Percentiles rank a stretch among this genome's conserved stretches.
Conservation (phyloP, 2,797 vertebrate genomes). For the Amazonetta brasiliensis region DNA sequence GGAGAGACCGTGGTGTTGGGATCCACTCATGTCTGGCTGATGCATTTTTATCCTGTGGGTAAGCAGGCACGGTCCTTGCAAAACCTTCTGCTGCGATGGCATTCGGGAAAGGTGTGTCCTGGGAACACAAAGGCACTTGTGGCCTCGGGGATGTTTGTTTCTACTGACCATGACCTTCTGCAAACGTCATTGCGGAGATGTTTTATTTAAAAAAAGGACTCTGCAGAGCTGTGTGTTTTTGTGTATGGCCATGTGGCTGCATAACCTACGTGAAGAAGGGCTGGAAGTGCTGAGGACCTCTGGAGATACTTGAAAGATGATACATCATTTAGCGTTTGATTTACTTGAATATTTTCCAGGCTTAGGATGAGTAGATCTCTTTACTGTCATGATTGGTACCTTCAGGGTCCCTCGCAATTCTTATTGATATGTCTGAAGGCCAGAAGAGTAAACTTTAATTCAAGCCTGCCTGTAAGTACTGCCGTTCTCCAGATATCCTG, state of each 20-base stretch:
- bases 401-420: not conserved
- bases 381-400: not conserved
- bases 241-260: not conserved
- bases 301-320: not conserved
- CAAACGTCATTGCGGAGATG: not conserved
- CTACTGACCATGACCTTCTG: not conserved
- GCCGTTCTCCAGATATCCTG: no score
- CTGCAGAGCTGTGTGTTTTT: not conserved
- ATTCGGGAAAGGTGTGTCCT: not conserved
- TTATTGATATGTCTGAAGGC: not conserved
- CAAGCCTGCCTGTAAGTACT: not conserved
- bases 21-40: not conserved
- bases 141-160: not conserved
- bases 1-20: not conserved
- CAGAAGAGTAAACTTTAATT: not conserved
- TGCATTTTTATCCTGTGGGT: not conserved
- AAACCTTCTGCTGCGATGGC: not conserved
- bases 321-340: not conserved
- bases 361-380: not conserved
- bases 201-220: not conserved
- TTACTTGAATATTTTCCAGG: fast-evolving
- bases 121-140: not conserved
- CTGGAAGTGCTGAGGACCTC: not conserved
- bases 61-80: not conserved
- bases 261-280: not conserved